A percentile compares a stretch with the other conserved stretches of the same genome.
These are phyloP conservation scores for Hafferia zeledoni DNA, from an alignment of 2,797 vertebrate genomes.

Conservation along the genomic window DNA sequence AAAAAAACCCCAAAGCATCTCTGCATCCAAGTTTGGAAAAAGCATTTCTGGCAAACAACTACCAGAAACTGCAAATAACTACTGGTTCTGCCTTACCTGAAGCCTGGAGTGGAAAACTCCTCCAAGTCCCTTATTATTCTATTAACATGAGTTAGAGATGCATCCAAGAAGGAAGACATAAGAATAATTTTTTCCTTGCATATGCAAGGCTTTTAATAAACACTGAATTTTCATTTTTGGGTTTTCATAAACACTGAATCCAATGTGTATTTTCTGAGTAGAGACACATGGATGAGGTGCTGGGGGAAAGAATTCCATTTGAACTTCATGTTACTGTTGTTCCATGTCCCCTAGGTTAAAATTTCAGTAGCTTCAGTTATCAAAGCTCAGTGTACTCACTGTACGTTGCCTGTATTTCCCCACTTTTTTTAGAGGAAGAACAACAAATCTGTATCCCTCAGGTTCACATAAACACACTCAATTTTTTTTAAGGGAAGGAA, in stretches of 20 bases:
- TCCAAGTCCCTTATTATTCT: not conserved
- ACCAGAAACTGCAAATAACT: not conserved
- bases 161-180: not conserved
- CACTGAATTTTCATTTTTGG: not conserved
- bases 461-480: not conserved
- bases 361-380: not conserved
- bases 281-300: not conserved
- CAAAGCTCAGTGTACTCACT: not conserved
- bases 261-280: not conserved
- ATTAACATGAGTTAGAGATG: not conserved
- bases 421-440: not conserved
- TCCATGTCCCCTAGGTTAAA: not conserved
- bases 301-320: not conserved
- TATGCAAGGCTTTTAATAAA: not conserved
- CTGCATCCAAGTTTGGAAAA: not conserved
- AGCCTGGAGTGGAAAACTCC: not conserved
- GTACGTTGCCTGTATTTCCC: accelerated
- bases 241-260: not conserved
- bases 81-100: not conserved
- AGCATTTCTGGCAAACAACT: not conserved
- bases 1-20: not conserved
- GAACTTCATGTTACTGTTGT: not conserved
- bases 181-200: not conserved
- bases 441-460: not conserved
- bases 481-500: not conserved